A percentile compares a stretch with the other conserved stretches of the same genome.
Conservation (phyloP, 1,140 invertebrate genomes). For the Anagrus nilaparvatae region DNA sequence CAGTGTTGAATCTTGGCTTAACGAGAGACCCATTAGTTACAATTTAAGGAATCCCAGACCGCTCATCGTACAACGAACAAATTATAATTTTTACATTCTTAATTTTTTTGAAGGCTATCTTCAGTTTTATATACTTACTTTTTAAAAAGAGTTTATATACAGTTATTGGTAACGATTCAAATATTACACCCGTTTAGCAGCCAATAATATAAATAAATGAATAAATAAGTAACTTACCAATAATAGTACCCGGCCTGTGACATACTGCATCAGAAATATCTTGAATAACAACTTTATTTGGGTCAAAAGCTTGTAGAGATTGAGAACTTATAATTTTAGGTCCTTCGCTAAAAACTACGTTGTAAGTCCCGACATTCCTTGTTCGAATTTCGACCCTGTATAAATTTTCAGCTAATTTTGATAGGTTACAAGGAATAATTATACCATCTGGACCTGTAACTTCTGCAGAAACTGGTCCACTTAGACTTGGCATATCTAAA, state of each 20-base stretch:
- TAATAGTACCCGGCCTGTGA: constrained; percentile 70
- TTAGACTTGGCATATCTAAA: constrained; percentile 37
- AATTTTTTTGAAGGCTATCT: too few relatives aligned
- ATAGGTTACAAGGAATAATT: constrained; percentile 43
- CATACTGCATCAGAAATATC: constrained; percentile 72
- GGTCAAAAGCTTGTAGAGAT: constrained; percentile 78
- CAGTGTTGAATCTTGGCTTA: too few relatives aligned
- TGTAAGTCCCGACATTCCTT: constrained; percentile 52
- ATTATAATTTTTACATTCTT: too few relatives aligned
- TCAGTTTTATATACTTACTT: too few relatives aligned
- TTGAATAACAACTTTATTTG: constrained; percentile 64
- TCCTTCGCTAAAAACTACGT: constrained; percentile 45
- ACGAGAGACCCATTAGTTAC: too few relatives aligned
- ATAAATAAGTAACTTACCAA: constrained; percentile 50
- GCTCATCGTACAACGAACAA: too few relatives aligned
- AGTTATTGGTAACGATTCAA: constrained; percentile 4
- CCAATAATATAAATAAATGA: constrained; percentile 1
- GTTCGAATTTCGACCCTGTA: constrained; percentile 40
- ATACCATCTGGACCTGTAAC: constrained; percentile 48
- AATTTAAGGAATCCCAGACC: too few relatives aligned
- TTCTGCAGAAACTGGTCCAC: constrained; percentile 36
- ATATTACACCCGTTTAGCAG: constrained; percentile 5
- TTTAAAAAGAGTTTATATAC: background rate
- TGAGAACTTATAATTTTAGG: constrained; percentile 48
- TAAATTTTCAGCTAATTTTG: constrained; percentile 37